phyloP scores from a whole-genome alignment of 30 jellyfish, hydroid and myxozoan species.

The Aurelia sp. region DNA sequence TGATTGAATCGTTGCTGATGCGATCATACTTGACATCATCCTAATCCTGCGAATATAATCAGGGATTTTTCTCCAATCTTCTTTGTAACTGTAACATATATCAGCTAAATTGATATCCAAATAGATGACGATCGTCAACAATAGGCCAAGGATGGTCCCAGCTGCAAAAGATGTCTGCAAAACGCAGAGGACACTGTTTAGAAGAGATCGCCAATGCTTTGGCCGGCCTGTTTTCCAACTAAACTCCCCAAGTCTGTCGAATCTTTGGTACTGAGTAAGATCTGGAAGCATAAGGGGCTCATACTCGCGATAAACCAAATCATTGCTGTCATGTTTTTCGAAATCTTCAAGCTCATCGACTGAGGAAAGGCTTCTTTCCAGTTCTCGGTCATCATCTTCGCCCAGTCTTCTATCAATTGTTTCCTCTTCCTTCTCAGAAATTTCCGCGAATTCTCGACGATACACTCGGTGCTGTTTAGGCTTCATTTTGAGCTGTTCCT shows the following conservation, averaged over 20 bases:
- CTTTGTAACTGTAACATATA: constrained; percentile 43
- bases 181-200: constrained; percentile 25
- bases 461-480: too few relatives aligned
- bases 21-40: constrained; percentile 32
- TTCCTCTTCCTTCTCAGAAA: constrained; percentile 6
- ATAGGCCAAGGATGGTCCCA: constrained; percentile 41
- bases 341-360: constrained; percentile 59
- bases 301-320: constrained; percentile 62
- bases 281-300: constrained; percentile 45
- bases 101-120: constrained; percentile 61
- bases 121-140: constrained; percentile 32
- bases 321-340: constrained; percentile 44
- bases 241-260: constrained; percentile 60
- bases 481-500: too few relatives aligned
- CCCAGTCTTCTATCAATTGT: background rate
- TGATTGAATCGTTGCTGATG: constrained; percentile 34
- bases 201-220: constrained; percentile 24
- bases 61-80: constrained; percentile 1
- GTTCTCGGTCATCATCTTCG: constrained; percentile 31
- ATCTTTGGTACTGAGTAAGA: constrained; percentile 41
- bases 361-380: constrained; percentile 50
- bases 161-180: constrained; percentile 55
- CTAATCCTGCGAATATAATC: constrained; percentile 1
- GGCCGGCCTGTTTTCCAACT: constrained; percentile 78
- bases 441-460: constrained; percentile 2